Base-by-base conservation (phyloP, 2,888 invertebrate genomes). In the Phortica magna region DNA sequence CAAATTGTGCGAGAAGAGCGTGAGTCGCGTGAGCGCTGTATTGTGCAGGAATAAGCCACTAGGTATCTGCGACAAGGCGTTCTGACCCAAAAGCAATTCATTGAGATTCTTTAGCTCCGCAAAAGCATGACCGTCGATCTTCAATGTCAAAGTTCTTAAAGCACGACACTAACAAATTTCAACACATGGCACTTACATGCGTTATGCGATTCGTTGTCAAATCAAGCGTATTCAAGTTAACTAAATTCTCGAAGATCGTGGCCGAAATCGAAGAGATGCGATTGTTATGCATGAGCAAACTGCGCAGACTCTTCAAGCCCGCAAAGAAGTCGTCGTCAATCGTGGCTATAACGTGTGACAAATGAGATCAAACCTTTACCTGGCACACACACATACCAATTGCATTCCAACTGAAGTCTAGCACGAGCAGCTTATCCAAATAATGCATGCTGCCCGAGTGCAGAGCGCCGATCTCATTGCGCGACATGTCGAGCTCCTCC, bases 401-500 rank as follows among this genome's bases (percentile, higher is more conserved):
- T 80, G 93, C 91, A 89, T 96, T 96, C 87, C 94, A 93, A 2
- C 94, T 94, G 64, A 95, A 90, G 82, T 95, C 94, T 5, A 95
- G 90, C 10, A 93, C 90, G 82, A 93, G 93, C 9, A 95, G 84
- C 57, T 92, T 92, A 5, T 85, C 88, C 68, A 95, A 89, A 73
- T 93, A 92, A 7, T 88, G 85, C 80, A 95, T 93, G 43, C 93
- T 89, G 67, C 91, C 91, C n/a, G 92, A 92, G 1, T 93, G 92
- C 14, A 95, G 89, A 2, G 90, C 88, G 55, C 92, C 91, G 73
- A 96, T 90, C 77, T 92, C 91, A 89, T 96, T 96, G 7, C 93
- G 93, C 2, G 94, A 94, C 73, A 95, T 91, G 90, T 95, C 95
- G 48, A 96, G 89, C 82, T 95, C 95, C 86, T 94, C 94, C 31